phyloP scores from a whole-genome alignment of 2,797 vertebrate species.

The Epinephelus malabaricus region DNA sequence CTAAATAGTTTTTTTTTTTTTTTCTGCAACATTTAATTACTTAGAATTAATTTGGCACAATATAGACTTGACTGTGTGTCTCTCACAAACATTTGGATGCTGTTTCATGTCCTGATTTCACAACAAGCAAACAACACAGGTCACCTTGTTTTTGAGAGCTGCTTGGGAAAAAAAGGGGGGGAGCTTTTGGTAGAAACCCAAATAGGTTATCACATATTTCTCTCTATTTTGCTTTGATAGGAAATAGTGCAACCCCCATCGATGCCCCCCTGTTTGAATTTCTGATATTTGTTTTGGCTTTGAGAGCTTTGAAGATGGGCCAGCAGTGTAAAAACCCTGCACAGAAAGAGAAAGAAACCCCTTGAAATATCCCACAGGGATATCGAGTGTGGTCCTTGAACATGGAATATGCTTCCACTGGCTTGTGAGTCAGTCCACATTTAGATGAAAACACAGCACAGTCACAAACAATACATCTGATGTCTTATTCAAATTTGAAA shows the following conservation, averaged over 20 bases:
- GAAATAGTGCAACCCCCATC: constrained; percentile 4
- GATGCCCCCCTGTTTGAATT: constrained; percentile 42
- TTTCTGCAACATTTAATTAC: constrained; percentile 44
- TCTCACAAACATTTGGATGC: constrained; percentile 32
- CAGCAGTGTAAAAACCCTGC: constrained; percentile 51
- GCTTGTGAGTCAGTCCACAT: constrained; percentile 56
- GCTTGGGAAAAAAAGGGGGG: background rate
- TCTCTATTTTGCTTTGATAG: constrained; percentile 34
- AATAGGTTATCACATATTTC: constrained; percentile 37
- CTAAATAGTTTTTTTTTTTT: constrained; percentile 18
- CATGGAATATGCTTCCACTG: constrained; percentile 38
- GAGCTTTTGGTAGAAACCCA: constrained; percentile 29
- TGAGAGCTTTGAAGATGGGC: constrained; percentile 64
- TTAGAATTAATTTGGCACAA: constrained; percentile 51
- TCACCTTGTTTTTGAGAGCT: constrained; percentile 50
- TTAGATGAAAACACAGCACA: constrained; percentile 50
- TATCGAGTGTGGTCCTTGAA: constrained; percentile 61
- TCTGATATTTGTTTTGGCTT: constrained; percentile 58
- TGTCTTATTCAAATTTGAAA: constrained; percentile 15
- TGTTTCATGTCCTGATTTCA: constrained; percentile 36
- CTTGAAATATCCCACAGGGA: constrained; percentile 57
- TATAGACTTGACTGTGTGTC: constrained; percentile 29
- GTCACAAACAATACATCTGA: constrained; percentile 59
- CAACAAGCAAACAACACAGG: constrained; percentile 24
- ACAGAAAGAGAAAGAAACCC: constrained; percentile 29